Conservation (phyloP, 1,140 invertebrate species). For the Cydia fagiglandana region DNA sequence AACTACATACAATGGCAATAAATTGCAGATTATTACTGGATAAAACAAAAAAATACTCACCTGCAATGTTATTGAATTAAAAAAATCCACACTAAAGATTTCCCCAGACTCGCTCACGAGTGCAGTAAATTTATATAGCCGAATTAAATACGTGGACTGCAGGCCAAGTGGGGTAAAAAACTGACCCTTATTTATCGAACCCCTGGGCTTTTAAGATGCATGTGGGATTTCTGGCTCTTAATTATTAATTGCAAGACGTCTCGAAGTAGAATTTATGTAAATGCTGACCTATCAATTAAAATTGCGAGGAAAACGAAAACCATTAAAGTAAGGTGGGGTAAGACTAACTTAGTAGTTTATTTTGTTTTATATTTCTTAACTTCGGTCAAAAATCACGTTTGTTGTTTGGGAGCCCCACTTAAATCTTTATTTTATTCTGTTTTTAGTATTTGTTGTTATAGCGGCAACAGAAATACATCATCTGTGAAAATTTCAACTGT, state of each 20-base stretch:
- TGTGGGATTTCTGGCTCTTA: slow-evolving; percentile 7
- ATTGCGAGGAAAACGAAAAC: background rate
- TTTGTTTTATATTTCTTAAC: no score
- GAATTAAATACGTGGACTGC: slow-evolving; percentile 73
- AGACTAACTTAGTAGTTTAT: no score
- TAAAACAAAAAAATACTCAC: background rate
- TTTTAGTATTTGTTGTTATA: no score
- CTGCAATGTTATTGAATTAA: slow-evolving; percentile 24
- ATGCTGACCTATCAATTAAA: background rate
- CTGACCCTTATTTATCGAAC: slow-evolving; percentile 50
- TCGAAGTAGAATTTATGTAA: background rate
- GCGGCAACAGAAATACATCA: no score
- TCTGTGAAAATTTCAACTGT: no score
- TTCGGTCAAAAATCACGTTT: no score
- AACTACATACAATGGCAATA: background rate
- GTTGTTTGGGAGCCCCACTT: no score
- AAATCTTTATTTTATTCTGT: no score
- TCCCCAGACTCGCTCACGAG: slow-evolving; percentile 33
- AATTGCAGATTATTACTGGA: background rate
- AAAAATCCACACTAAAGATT: slow-evolving; percentile 25
- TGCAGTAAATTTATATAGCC: slow-evolving; percentile 52
- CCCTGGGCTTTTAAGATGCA: slow-evolving; percentile 37
- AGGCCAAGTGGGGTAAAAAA: slow-evolving; percentile 54
- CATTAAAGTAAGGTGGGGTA: no score
- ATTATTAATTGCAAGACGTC: slow-evolving; percentile 13